Base-by-base conservation (phyloP, 2,888 invertebrate species). In the Rugalucina vietnamica region DNA sequence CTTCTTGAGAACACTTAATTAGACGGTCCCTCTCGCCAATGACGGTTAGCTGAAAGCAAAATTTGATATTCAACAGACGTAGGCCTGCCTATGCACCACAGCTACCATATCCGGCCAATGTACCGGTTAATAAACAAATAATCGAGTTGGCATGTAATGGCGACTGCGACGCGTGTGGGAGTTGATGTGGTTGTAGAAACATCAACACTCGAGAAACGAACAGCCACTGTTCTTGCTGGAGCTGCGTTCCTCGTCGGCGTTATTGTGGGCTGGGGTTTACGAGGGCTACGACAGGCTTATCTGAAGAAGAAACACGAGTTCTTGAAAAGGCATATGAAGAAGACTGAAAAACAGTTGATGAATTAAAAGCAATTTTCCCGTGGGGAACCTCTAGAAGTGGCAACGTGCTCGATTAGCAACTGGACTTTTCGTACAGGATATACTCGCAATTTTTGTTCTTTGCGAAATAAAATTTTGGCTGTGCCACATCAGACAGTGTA, bases 281-380 rank as follows among this genome's bases (percentile, higher is more conserved):
- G 89, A 49, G 83, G 88, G 49, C 72, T 88, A 27, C 87, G 92
- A 27, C 76, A 90, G 27, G 76, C 84, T 8, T 92, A 91, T 82
- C 43, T 92, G 10, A 89, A 92, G 81, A 91, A 88, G 75, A 91
- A 91, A 87, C 85, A 89, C 79, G 88, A 91, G 2, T 81, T 85
- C 74, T 82, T 93, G 79, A 90, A 95, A 21, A 27, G 87, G 32
- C 85, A 87, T 12, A 27, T 43, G 39, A 83, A 87, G 76, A 87
- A 87, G 49, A 72, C 87, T n/a, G 79, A 85, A 76, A 21, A 36
- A 3, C 37, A 65, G 32, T 49, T 85, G 34, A 32, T 74, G 69
- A 69, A 70, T 27, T 82, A 36, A 57, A 43, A 27, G 14, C 2
- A n/a, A 4, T 4, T 29, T 34, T 76, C n/a, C 60, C 78, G 72